These are phyloP conservation scores for Prochilodus magdalenae DNA, from an alignment of 2,113 vertebrate genomes.

Conservation along the genomic window DNA sequence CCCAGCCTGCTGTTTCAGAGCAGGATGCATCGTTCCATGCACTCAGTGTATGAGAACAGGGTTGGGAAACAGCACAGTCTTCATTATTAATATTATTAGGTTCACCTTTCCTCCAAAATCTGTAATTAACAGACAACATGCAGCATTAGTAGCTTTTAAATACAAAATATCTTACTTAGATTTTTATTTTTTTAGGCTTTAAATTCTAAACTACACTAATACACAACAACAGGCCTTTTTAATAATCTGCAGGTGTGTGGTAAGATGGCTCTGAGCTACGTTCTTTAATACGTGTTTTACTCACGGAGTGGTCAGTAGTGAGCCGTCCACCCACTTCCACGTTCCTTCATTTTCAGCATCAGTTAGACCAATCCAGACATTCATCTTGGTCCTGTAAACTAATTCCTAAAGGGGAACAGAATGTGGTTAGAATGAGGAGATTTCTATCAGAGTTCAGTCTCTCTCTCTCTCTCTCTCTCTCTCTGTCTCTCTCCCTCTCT, in stretches of 20 bases:
- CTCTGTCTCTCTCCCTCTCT: neutral
- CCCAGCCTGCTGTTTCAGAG: neutral
- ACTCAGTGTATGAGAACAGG: neutral
- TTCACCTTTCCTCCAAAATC: neutral
- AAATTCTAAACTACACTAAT: too few species aligned
- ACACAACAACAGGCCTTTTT: too few species aligned
- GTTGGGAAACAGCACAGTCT: neutral
- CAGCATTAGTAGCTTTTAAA: too few species aligned
- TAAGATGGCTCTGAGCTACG: neutral
- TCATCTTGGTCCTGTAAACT: neutral
- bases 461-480: neutral
- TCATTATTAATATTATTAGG: neutral
- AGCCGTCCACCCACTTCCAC: slow-evolving; percentile 22
- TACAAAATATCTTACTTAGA: neutral
- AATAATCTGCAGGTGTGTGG: neutral
- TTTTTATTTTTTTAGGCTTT: too few species aligned
- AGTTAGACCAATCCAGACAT: slow-evolving; percentile 23
- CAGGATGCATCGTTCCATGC: neutral
- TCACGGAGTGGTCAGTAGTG: slow-evolving; percentile 4
- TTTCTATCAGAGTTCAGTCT: neutral
- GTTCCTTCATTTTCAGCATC: neutral
- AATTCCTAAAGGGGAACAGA: neutral
- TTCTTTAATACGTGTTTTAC: neutral
- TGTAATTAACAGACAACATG: neutral
- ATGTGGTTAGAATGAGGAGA: neutral